Evolutionary conservation across 2,888 invertebrate species (phyloP).

Genomic region (Phaedon cochleariae): DNA sequence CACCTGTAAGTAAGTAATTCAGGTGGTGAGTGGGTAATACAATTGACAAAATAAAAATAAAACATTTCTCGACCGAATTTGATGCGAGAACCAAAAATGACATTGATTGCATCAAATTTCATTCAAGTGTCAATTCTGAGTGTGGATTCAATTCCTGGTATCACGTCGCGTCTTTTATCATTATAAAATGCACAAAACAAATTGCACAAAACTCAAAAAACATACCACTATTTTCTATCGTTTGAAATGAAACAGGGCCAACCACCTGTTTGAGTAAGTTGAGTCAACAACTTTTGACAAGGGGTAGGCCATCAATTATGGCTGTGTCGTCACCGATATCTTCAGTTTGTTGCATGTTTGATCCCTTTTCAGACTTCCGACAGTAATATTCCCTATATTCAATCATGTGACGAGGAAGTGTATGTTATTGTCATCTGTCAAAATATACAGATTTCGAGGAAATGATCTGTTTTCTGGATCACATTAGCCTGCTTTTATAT

Average conservation of each 20-base stretch:
- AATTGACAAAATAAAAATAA: no score
- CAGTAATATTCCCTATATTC: not conserved
- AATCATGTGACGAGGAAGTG: conserved; percentile 9
- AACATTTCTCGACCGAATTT: no score
- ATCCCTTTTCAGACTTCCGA: not conserved
- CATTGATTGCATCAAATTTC: no score
- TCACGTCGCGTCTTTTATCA: no score
- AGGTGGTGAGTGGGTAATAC: no score
- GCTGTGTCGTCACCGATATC: not conserved
- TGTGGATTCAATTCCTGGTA: no score
- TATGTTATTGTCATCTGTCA: conserved; percentile 30
- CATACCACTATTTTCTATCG: conserved; percentile 36
- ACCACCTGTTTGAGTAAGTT: conserved; percentile 20
- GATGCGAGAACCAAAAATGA: no score
- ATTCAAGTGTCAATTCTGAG: no score
- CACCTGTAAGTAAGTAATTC: no score
- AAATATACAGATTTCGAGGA: conserved; percentile 24
- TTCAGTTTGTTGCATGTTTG: not conserved
- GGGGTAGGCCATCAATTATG: not conserved
- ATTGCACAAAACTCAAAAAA: not conserved
- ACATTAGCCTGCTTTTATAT: not conserved
- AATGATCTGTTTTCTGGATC: conserved; percentile 7
- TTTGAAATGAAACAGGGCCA: conserved; percentile 14
- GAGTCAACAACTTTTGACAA: not conserved
- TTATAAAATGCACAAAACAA: no score